These are phyloP conservation scores for Isotomurus palustris DNA, from an alignment of 2,888 invertebrate species.

Conservation along the genomic window DNA sequence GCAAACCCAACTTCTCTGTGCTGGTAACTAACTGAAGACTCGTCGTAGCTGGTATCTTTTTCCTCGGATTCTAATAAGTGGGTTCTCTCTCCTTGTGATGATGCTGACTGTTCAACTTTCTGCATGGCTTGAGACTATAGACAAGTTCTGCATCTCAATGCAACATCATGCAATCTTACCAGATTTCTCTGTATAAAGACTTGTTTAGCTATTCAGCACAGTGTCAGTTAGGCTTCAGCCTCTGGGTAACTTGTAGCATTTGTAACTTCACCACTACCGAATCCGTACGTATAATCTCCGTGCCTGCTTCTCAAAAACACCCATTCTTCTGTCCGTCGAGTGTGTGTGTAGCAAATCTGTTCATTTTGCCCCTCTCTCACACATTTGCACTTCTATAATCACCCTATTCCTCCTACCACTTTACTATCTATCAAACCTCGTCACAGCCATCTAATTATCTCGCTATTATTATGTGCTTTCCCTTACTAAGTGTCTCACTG, in stretches of 20 bases:
- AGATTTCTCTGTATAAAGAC: background rate
- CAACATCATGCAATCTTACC: conserved; percentile 5
- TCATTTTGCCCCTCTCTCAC: background rate
- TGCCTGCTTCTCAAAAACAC: too few relatives aligned
- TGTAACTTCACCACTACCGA: conserved; percentile 1
- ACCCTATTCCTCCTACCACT: background rate
- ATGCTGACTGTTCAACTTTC: conserved; percentile 4
- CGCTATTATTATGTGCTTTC: background rate
- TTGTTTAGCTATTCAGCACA: conserved; percentile 2
- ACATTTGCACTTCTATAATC: background rate
- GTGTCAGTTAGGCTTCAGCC: conserved; percentile 1
- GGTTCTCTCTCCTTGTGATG: background rate
- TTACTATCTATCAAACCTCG: too few relatives aligned
- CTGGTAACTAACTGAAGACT: too few relatives aligned
- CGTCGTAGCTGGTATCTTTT: background rate
- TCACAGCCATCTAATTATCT: background rate
- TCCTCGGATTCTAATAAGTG: background rate
- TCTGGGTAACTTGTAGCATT: background rate
- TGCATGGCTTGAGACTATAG: background rate
- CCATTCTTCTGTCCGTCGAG: background rate
- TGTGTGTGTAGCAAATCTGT: background rate
- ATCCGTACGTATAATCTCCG: too few relatives aligned
- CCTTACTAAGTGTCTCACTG: too few relatives aligned
- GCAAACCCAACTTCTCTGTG: too few relatives aligned
- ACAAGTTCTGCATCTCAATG: conserved; percentile 2